These are phyloP conservation scores for Philopedon plagiatum DNA, from an alignment of 2,888 invertebrate genomes.

Conservation along the genomic window DNA sequence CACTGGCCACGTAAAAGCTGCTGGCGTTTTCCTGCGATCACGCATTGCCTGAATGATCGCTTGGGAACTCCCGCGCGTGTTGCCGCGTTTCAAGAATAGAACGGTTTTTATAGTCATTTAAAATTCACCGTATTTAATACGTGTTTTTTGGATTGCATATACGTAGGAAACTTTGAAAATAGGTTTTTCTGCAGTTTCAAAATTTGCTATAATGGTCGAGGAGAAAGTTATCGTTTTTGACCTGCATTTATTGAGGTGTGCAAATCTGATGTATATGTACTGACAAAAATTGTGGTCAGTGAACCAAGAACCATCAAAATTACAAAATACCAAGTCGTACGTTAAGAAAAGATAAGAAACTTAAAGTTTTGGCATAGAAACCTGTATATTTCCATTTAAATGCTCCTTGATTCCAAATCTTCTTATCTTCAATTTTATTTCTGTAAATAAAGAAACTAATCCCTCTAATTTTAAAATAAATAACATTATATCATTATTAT, in stretches of 20 bases:
- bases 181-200: no score
- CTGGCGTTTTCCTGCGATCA: constrained; percentile 33
- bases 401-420: neutral
- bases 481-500: neutral
- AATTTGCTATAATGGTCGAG: no score
- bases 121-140: neutral
- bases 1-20: constrained; percentile 29
- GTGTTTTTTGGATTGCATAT: constrained; percentile 5
- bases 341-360: neutral
- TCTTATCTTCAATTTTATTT: neutral
- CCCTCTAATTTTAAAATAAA: neutral
- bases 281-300: no score
- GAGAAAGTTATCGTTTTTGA: neutral
- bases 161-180: no score
- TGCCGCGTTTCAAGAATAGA: constrained; percentile 9
- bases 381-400: neutral
- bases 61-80: constrained; percentile 26
- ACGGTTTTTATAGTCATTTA: neutral
- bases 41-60: constrained; percentile 33
- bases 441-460: neutral
- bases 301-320: no score
- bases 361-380: neutral
- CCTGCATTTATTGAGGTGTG: no score
- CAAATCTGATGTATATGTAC: no score
- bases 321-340: no score